Evolutionary conservation across 1,140 invertebrate genomes (phyloP).

Genomic region (Hylaeus anthracinus): DNA sequence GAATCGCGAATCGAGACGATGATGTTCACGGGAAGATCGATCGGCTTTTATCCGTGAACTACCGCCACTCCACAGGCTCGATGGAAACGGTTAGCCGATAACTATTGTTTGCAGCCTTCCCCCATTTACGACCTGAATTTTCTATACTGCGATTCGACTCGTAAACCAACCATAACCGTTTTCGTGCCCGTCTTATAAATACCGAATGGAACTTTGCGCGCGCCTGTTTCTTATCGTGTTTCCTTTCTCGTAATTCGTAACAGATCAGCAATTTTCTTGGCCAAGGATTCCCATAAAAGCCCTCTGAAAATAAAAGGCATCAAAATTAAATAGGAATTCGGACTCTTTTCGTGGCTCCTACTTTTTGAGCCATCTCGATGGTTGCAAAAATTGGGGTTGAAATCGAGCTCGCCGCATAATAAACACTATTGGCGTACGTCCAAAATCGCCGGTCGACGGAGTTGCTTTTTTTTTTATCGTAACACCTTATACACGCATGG

Average conservation of each 20-base stretch:
- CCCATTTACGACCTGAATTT: constrained; percentile 37
- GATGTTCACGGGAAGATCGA: not conserved
- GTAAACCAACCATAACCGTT: constrained; percentile 7
- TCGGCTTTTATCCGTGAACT: constrained; percentile 1
- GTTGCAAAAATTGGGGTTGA: no score
- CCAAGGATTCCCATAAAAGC: no score
- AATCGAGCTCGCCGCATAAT: constrained; percentile 9
- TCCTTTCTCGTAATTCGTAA: not conserved
- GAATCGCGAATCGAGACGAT: not conserved
- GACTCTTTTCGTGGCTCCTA: no score
- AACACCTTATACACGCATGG: constrained; percentile 17
- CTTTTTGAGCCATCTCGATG: no score
- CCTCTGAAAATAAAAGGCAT: no score
- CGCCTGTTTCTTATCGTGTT: not conserved
- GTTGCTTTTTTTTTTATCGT: not conserved
- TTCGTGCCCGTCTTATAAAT: constrained; percentile 6
- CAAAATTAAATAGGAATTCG: no score
- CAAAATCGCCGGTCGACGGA: not conserved
- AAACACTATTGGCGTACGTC: constrained; percentile 15
- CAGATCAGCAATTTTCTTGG: not conserved
- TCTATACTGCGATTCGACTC: constrained; percentile 17
- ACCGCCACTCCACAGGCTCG: not conserved
- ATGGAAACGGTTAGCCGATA: constrained; percentile 43
- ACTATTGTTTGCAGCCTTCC: constrained; percentile 38
- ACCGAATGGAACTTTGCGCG: not conserved